Evolutionary conservation across 2,797 vertebrate species (phyloP).

Genomic region (Ceryle rudis): DNA sequence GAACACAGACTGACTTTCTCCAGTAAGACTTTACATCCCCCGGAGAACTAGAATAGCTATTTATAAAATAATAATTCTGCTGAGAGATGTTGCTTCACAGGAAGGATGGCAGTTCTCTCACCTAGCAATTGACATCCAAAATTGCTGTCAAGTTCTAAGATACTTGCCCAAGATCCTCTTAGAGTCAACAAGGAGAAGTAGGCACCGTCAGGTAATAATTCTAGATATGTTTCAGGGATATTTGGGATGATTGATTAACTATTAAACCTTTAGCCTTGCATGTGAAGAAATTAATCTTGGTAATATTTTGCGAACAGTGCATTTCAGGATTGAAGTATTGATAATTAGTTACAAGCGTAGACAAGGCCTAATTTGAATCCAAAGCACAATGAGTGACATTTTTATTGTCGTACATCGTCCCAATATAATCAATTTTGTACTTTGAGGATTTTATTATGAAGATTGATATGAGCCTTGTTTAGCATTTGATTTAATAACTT

Average conservation of each 20-base stretch:
- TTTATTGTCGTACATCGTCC: background rate
- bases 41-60: background rate
- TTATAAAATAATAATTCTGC: background rate
- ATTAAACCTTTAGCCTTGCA: background rate
- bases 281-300: background rate
- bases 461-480: background rate
- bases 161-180: background rate
- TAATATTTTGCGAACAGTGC: background rate
- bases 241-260: background rate
- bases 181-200: background rate
- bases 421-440: background rate
- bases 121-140: background rate
- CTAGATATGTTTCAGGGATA: background rate
- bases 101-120: background rate
- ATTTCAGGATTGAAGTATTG: background rate
- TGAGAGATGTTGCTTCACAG: background rate
- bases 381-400: background rate
- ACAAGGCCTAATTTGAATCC: background rate
- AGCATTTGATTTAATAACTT: background rate
- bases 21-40: background rate
- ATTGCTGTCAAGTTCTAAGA: background rate
- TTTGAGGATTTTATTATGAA: background rate
- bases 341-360: background rate
- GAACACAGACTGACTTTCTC: background rate
- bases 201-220: background rate